Base-by-base conservation (phyloP, 2,113 vertebrate species). In the Salminus brasiliensis region DNA sequence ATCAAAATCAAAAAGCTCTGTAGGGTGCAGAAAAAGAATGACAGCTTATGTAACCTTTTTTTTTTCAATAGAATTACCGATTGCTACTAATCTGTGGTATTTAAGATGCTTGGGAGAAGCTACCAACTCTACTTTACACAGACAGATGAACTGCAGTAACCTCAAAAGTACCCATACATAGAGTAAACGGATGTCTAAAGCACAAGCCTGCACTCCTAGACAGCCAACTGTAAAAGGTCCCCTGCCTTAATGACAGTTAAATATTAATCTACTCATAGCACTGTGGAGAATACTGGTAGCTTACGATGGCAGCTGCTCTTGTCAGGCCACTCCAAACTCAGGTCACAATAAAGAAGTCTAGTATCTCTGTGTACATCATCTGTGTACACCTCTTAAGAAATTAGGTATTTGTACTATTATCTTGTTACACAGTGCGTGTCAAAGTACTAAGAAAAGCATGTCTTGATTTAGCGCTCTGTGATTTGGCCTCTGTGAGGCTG, bases 191-290 rank as follows among this genome's bases (percentile, higher is more conserved):
- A 57, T 45, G 45, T 16, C 10, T 29, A 18, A 45, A 47, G 21
- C 27, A 34, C 18, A 49, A 5, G 47, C 47, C 5, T 49, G 29
- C 10, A 7, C 8, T 47, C 45, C 75, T 43, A 66, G 32, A 27
- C 82, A 47, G 9, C 7, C 85, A 79, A 84, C 84, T 85, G 87
- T 77, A 77, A 59, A 72, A 34, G 47, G 16, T 5, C 30, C 29
- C 69, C 47, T 52, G 49, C 16, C 18, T 70, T 30, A 29, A 30
- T 63, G 39, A 60, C 25, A 72, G 36, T 62, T 59, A 49, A 67
- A 73, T 47, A 74, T 80, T 74, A 74, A 21, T 30, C n/a, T 32
- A 23, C 2, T n/a, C n/a, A n/a, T n/a, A n/a, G n/a, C n/a, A n/a
- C n/a, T n/a, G n/a, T 18, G 18, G 36, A 29, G 53, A 43, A 27